Conservation (phyloP, 1,140 invertebrate species). For the Heliconius eleuchia region DNA sequence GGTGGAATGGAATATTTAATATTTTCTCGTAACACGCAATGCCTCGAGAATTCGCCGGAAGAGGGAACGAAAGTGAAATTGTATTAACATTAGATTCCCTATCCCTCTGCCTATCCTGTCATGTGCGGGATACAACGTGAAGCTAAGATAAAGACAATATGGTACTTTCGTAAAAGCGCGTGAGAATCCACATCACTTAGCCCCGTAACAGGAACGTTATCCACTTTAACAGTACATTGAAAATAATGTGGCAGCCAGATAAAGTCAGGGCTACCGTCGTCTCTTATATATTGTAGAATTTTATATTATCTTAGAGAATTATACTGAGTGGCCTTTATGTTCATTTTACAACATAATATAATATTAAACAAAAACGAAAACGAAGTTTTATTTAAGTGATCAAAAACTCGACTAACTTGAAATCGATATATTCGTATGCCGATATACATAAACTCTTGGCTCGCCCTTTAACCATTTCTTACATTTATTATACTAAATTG, state of each 20-base stretch:
- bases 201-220: not conserved
- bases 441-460: not conserved
- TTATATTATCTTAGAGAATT: not conserved
- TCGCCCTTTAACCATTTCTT: not conserved
- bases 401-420: too few species aligned
- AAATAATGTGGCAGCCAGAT: not conserved
- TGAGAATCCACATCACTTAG: not conserved
- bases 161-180: not conserved
- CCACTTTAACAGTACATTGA: conserved; percentile 9
- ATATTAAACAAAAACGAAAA: too few species aligned
- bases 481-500: too few species aligned
- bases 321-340: not conserved
- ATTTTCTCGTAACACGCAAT: too few species aligned
- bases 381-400: too few species aligned
- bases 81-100: too few species aligned
- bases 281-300: not conserved
- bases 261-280: not conserved
- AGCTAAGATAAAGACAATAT: not conserved
- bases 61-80: too few species aligned
- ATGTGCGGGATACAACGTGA: not conserved
- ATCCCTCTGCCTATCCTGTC: too few species aligned
- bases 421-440: too few species aligned
- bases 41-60: too few species aligned
- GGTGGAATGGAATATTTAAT: too few species aligned
- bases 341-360: too few species aligned